Base-by-base conservation (phyloP, 23 tunicate species). In the Diplosoma virens region DNA sequence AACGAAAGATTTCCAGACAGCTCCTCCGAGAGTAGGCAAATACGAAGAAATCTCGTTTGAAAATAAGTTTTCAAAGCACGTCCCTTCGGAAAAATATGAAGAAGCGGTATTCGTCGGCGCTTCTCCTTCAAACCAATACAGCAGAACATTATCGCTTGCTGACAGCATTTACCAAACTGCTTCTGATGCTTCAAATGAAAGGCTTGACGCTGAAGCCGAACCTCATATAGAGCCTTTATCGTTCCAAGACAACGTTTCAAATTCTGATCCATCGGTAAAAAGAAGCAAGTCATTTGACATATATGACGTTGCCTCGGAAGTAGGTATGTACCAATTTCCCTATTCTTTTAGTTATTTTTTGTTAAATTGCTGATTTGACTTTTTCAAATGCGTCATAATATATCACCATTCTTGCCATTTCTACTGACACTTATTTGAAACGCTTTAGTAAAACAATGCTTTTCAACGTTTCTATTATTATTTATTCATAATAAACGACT, bases 251-350 rank as follows among this genome's bases (percentile, higher is more conserved):
- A n/a, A 58, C 21, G 21, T 23, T 11, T 5, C 24, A 58, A 58
- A 20, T 11, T 6, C 21, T n/a, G 53, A 68, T 26, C 21, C 75
- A 34, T 36, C 53, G 6, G 53, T 68, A 5, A 41, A 21, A 36
- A 34, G 75, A 41, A 72, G 78, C 33, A 47, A 23, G 35, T 72
- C 78, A 26, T 72, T 48, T 24, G 78, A 72, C 2, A 5, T 72
- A 7, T 72, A 72, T 23, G 78, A 72, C 3, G 33, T 35, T 25
- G 74, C 52, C n/a, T 35, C 28, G 52, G 52, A 67, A 5, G 27
- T 29, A 35, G 74, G 74, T 67, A 67, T 4, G n/a, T 16, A 16
- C 11, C 52, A 16, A 11, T 45, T 45, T 9, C 14, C 52, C 14
- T 45, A 45, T 45, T 16, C 16, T 9, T n/a, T n/a, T n/a, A n/a